Evolutionary conservation across 2,113 vertebrate genomes (phyloP).

Genomic region (Coturnix japonica): DNA sequence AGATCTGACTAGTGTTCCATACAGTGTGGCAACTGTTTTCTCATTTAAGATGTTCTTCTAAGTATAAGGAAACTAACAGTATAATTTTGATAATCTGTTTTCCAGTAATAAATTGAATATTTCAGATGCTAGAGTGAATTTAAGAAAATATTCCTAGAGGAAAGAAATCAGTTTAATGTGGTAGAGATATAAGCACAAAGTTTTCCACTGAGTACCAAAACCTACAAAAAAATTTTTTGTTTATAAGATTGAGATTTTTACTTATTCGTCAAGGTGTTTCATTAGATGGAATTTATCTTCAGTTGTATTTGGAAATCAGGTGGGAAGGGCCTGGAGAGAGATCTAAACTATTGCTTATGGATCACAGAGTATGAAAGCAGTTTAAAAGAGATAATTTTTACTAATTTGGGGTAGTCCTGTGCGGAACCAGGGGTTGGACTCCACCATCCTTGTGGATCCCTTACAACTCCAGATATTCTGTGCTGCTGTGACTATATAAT

Average conservation of each 20-base stretch:
- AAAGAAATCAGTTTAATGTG: not conserved
- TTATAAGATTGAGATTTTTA: not conserved
- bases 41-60: not conserved
- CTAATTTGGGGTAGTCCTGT: not conserved
- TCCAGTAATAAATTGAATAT: not conserved
- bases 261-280: not conserved
- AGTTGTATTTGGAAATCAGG: not conserved
- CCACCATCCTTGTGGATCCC: not conserved
- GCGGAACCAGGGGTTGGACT: not conserved
- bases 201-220: not conserved
- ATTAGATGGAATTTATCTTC: not conserved
- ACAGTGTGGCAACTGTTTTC: not conserved
- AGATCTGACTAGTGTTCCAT: not conserved
- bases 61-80: conserved; percentile 6
- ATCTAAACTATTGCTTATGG: not conserved
- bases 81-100: not conserved
- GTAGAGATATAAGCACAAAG: not conserved
- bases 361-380: not conserved
- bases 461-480: not conserved
- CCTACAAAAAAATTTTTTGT: not conserved
- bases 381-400: not conserved
- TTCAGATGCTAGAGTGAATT: not conserved
- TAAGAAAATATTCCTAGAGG: not conserved
- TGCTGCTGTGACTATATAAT: not conserved
- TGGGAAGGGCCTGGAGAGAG: not conserved